Evolutionary conservation across 2,797 vertebrate species (phyloP).

Genomic region (Manis crassicaudata): DNA sequence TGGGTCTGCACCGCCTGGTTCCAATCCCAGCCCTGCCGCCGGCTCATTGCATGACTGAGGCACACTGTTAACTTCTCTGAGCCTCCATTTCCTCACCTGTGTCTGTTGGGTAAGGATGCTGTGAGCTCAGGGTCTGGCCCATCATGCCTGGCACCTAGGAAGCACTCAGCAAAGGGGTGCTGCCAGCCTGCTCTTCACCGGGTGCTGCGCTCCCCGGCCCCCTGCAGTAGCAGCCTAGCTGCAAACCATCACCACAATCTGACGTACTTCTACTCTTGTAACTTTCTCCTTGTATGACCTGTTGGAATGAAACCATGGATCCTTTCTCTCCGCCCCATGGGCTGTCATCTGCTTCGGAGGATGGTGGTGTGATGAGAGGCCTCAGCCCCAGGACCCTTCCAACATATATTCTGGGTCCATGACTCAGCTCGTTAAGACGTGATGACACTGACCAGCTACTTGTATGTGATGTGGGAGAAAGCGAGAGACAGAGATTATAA

Average conservation of each 20-base stretch:
- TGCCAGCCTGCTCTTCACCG: fast-evolving
- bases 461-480: neutral
- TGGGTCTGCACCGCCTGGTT: neutral
- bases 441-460: neutral
- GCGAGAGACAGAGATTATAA: neutral
- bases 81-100: neutral
- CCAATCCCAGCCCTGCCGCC: neutral
- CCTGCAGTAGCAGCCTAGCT: neutral
- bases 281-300: neutral
- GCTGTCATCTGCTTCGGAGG: neutral
- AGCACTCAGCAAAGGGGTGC: neutral
- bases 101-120: neutral
- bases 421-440: neutral
- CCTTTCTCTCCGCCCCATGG: neutral
- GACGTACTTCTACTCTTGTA: neutral
- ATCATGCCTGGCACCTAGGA: neutral
- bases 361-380: neutral
- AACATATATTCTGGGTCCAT: neutral
- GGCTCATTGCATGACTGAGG: too few species aligned
- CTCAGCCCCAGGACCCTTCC: neutral
- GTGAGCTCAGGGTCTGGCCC: neutral
- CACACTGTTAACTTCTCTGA: neutral
- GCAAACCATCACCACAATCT: neutral
- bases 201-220: fast-evolving
- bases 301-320: neutral